Conservation (phyloP, 2,113 vertebrate genomes). For the Notothenia rossii region DNA sequence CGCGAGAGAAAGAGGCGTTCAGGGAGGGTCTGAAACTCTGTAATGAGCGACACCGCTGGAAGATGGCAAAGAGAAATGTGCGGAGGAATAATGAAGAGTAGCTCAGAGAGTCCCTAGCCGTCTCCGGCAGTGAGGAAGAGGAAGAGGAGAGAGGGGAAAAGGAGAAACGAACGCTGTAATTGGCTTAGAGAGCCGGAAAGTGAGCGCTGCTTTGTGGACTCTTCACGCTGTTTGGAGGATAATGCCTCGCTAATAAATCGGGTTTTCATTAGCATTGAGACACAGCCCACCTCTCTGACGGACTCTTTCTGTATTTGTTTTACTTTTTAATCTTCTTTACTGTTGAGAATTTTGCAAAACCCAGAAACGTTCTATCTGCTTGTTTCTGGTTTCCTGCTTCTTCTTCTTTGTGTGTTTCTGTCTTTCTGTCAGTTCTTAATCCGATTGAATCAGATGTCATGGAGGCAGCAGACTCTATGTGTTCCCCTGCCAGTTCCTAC, state of each 20-base stretch:
- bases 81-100: slow-evolving; percentile 13
- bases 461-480: slow-evolving; percentile 20
- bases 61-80: neutral
- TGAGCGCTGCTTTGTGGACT: slow-evolving; percentile 66
- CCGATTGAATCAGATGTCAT: slow-evolving; percentile 47
- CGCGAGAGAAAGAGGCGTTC: neutral
- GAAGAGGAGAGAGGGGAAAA: slow-evolving; percentile 20
- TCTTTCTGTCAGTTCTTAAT: slow-evolving; percentile 48
- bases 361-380: neutral
- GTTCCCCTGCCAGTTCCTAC: slow-evolving; percentile 32
- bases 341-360: neutral
- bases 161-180: slow-evolving; percentile 59
- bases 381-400: neutral
- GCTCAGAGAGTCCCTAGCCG: neutral
- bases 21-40: neutral
- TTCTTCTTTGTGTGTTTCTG: neutral
- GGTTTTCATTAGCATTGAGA: slow-evolving; percentile 38
- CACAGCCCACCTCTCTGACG: slow-evolving; percentile 19
- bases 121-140: slow-evolving; percentile 41
- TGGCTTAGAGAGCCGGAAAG: slow-evolving; percentile 65
- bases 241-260: slow-evolving; percentile 58
- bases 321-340: slow-evolving; percentile 4
- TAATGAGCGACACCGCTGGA: slow-evolving; percentile 31
- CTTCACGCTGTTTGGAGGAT: slow-evolving; percentile 57
- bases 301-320: neutral